phyloP scores from a whole-genome alignment of 2,797 vertebrate species.

The Onychomys arenicola region DNA sequence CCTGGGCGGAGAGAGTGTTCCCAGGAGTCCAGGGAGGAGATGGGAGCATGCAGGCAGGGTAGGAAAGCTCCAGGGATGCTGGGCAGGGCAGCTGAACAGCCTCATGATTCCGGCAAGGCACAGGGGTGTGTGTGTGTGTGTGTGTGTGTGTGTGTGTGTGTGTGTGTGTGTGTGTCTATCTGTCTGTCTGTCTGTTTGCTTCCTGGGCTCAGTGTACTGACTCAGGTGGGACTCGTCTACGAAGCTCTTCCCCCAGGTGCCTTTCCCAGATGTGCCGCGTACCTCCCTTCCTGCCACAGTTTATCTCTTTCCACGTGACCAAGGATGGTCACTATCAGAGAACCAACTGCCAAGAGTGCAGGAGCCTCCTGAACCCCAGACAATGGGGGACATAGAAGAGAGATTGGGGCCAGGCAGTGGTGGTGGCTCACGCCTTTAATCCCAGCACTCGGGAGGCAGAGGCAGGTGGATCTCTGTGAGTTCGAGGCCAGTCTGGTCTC shows the following conservation, averaged over 20 bases:
- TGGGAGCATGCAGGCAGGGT: too few relatives aligned
- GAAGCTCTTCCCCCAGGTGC: background rate
- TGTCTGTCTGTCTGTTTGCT: too few relatives aligned
- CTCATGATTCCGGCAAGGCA: too few relatives aligned
- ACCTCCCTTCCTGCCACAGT: rapidly evolving
- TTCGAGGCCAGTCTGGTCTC: too few relatives aligned
- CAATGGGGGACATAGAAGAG: too few relatives aligned
- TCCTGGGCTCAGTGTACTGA: rapidly evolving
- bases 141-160: too few relatives aligned
- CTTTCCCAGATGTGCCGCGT: rapidly evolving
- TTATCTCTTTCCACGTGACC: background rate
- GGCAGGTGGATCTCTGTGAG: too few relatives aligned
- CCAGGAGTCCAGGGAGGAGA: background rate
- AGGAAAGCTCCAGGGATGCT: background rate
- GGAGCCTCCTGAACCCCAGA: background rate
- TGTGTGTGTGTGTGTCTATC: too few relatives aligned
- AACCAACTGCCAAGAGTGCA: background rate
- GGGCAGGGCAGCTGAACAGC: too few relatives aligned
- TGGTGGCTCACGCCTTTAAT: too few relatives aligned
- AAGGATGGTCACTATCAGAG: background rate
- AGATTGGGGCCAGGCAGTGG: background rate
- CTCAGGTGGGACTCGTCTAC: background rate
- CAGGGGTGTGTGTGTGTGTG: too few relatives aligned
- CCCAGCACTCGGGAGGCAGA: too few relatives aligned
- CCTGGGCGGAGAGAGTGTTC: background rate